phyloP scores from a whole-genome alignment of 2,797 vertebrate genomes.

The Gobio occitaniae region DNA sequence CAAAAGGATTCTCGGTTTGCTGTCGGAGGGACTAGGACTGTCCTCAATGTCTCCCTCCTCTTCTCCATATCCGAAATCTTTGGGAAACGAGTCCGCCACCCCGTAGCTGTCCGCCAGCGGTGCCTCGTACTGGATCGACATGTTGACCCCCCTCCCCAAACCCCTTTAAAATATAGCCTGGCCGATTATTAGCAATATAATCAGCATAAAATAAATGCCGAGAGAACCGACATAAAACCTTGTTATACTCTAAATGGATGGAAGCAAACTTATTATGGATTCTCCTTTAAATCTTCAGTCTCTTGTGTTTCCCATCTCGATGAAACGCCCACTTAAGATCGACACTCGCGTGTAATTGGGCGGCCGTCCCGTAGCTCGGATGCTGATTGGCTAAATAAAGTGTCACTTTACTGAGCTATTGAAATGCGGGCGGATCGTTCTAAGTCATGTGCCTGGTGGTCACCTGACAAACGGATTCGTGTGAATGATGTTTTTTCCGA shows the following conservation, averaged over 20 bases:
- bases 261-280: constrained; percentile 68
- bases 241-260: constrained; percentile 57
- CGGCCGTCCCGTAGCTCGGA: neutral
- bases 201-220: constrained; percentile 27
- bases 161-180: constrained; percentile 51
- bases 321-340: constrained; percentile 64
- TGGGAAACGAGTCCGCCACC: constrained; percentile 92
- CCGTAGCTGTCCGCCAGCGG: constrained; percentile 91
- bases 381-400: constrained; percentile 64
- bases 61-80: constrained; percentile 97
- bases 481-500: constrained; percentile 69
- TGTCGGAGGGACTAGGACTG: constrained; percentile 83
- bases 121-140: constrained; percentile 94
- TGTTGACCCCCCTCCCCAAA: constrained; percentile 77
- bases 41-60: constrained; percentile 93
- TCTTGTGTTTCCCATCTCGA: constrained; percentile 75
- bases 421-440: constrained; percentile 62
- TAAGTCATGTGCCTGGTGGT: constrained; percentile 79
- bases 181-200: constrained; percentile 48
- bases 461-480: constrained; percentile 82
- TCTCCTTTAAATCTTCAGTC: constrained; percentile 69
- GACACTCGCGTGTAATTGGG: constrained; percentile 72
- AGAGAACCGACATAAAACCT: constrained; percentile 48
- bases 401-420: constrained; percentile 66
- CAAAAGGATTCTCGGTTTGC: constrained; percentile 93